phyloP scores from a whole-genome alignment of 1,140 invertebrate genomes.

The Tribolium castaneum region DNA sequence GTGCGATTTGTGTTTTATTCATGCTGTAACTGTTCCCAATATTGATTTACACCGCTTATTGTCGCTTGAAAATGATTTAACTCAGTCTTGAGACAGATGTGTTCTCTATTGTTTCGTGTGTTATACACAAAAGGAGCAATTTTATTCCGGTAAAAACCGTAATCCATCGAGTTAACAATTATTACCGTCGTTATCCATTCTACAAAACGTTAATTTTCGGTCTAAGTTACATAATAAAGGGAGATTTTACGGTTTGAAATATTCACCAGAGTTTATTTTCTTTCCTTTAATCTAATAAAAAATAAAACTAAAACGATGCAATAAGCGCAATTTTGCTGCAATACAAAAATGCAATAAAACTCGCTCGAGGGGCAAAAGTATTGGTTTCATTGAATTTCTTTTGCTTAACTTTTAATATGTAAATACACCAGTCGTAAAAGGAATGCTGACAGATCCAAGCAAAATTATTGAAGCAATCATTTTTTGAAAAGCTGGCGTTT shows the following conservation, averaged over 20 bases:
- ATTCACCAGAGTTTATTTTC: not conserved
- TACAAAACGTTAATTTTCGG: not conserved
- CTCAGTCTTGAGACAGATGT: not conserved
- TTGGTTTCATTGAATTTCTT: conserved; percentile 2
- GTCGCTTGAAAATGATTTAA: not conserved
- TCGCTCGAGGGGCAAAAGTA: not conserved
- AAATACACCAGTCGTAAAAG: conserved; percentile 4
- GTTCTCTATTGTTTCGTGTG: not conserved
- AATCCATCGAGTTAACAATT: not conserved
- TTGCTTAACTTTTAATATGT: conserved; percentile 21
- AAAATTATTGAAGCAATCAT: not conserved
- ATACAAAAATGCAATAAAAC: not conserved
- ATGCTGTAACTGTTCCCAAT: not conserved
- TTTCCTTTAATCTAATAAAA: not conserved
- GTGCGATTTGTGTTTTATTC: not conserved
- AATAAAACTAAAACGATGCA: not conserved
- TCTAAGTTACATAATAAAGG: not conserved
- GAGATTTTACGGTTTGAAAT: not conserved
- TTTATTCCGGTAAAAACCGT: not conserved
- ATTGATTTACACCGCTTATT: not conserved
- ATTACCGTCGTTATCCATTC: not conserved
- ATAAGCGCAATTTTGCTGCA: not conserved
- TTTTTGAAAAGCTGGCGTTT: not conserved
- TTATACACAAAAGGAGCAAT: not conserved
- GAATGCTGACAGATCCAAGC: not conserved